Base-by-base conservation (phyloP, 2,113 vertebrate genomes). In the Antechinus stuartii region DNA sequence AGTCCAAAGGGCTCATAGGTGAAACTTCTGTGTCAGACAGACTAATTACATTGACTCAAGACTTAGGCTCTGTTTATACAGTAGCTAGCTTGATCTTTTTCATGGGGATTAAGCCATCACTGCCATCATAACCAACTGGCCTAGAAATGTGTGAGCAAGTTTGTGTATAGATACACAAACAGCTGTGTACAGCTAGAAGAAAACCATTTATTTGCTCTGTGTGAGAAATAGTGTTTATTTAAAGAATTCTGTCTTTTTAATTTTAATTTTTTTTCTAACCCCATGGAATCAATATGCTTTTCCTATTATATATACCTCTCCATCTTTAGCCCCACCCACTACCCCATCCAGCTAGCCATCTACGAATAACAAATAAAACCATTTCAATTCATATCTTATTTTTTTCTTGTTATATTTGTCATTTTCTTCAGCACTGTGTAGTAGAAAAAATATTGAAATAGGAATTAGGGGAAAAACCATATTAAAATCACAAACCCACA, bases 1-100 rank as follows among this genome's bases (percentile, higher is more conserved):
- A 90, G 52, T 42, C 42, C 94, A n/a, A 68, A 8, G 50, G 95
- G 5, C 84, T 92, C 52, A 68, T 89, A 93, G 96, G 94, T 97
- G 92, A 97, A 95, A n/a, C 95, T 26, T 27, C 24, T 42, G 26
- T 90, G 8, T 35, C 12, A 26, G 8, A 35, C 0, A 92, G 35
- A 16, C 35, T 42, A 84, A 84, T 84, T 42, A 84, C 68, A 84
- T 8, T 42, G n/a, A 42, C 68, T 84, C 16, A 42, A 23, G n/a
- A 84, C 16, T 84, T 84, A 42, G 19, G 68, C 7, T 84, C 22
- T 76, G 68, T 42, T 42, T 84, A 23, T 19, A n/a, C 68, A 84
- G 68, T 84, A 84, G 10, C 16, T 84, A 19, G 68, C 68, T 42
- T 42, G n/a, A 84, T 42, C 7, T 22, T 23, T 42, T 84, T 42